phyloP scores from a whole-genome alignment of 2,888 invertebrate genomes.

The Eupithecia exiguata region DNA sequence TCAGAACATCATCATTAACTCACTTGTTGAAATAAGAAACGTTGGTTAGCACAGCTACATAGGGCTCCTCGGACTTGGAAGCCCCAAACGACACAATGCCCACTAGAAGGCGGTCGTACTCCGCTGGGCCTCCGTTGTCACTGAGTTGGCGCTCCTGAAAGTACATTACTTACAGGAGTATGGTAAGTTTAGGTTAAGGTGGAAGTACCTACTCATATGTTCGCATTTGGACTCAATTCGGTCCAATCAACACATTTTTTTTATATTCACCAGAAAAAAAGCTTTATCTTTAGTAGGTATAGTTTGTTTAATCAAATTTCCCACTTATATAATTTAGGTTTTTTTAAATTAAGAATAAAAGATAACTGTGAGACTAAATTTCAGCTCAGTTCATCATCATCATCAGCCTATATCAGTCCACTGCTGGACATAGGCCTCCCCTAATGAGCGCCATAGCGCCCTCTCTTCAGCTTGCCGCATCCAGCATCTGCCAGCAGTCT shows the following conservation, averaged over 20 bases:
- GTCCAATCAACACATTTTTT: too few species aligned
- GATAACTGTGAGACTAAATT: background rate
- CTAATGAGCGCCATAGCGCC: too few species aligned
- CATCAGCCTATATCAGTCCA: too few species aligned
- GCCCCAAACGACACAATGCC: constrained; percentile 66
- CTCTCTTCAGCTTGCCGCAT: too few species aligned
- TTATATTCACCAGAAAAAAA: background rate
- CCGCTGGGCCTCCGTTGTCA: constrained; percentile 69
- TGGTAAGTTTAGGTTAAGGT: too few species aligned
- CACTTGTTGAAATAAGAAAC: constrained; percentile 69
- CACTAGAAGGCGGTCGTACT: constrained; percentile 52
- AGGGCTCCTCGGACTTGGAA: constrained; percentile 39
- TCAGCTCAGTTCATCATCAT: too few species aligned
- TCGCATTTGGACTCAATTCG: too few species aligned
- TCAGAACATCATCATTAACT: background rate
- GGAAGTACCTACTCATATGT: too few species aligned
- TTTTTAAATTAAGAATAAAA: background rate
- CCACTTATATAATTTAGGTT: background rate
- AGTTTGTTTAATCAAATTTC: too few species aligned
- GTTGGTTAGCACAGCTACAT: constrained; percentile 66
- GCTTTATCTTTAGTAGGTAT: background rate
- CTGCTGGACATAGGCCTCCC: too few species aligned
- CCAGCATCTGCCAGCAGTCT: too few species aligned
- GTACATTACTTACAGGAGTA: too few species aligned
- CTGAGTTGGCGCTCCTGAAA: constrained; percentile 58